These are phyloP conservation scores for Otolemur garnettii DNA, from an alignment of 2,113 vertebrate species.

Conservation along the genomic window DNA sequence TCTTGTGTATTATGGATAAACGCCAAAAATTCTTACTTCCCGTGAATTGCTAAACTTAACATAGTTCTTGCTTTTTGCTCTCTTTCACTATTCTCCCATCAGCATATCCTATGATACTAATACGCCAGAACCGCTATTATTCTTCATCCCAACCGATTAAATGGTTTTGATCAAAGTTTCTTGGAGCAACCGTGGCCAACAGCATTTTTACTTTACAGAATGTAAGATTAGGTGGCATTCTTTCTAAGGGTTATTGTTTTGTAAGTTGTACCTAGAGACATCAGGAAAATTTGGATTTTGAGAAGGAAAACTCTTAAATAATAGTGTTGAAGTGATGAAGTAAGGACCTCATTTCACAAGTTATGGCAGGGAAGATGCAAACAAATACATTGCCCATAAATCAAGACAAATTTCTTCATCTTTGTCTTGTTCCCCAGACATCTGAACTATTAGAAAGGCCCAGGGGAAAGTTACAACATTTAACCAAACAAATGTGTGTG, in stretches of 20 bases:
- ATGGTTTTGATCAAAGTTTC: background rate
- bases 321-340: background rate
- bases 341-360: background rate
- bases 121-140: background rate
- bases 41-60: background rate
- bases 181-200: background rate
- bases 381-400: background rate
- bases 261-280: background rate
- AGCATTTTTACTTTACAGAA: background rate
- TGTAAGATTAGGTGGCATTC: background rate
- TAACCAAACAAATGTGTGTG: background rate
- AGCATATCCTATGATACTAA: background rate
- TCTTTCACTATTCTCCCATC: background rate
- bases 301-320: background rate
- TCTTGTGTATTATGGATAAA: background rate
- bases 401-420: background rate
- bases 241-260: background rate
- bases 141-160: background rate
- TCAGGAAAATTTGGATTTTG: background rate
- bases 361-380: background rate
- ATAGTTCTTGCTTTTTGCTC: background rate
- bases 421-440: background rate
- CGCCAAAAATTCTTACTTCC: background rate
- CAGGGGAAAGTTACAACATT: background rate
- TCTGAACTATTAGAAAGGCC: background rate